Evolutionary conservation across 2,888 invertebrate genomes (phyloP), one percentile per base, ranked within the genome.

Genomic region (Mesorhabditis sp.): DNA sequence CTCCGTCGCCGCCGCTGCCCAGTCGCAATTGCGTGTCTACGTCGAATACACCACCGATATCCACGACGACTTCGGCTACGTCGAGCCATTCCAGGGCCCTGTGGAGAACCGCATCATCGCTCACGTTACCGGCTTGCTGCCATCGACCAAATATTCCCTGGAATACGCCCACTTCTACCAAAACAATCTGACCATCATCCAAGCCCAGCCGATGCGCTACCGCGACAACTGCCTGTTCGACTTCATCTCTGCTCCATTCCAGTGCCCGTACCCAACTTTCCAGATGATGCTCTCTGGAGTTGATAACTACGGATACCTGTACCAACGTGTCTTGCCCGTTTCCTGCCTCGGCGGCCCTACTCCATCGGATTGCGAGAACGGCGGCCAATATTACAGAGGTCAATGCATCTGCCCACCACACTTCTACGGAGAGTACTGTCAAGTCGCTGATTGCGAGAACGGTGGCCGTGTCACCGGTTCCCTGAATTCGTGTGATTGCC

Each of bases 161-260:
- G 79, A 80, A 43, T 80, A 80, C 72, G 80, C 76, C 45, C 79
- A 79, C 44, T 71, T 79, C 15, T 79, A 76, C 67, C 70, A 70
- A 43, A 71, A 76, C 63, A 72, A 77, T 62, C 69, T 72, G 10
- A 69, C 72, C 10, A 72, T 76, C 68, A 65, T 74, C n/a, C 66
- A 73, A 15, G 67, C 15, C 42, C 28, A 67, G 63, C 43, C 69
- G 65, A 63, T 42, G 71, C 28, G 66, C 62, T 63, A 70, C 7
- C 72, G 78, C 13, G 71, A 73, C 13, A 70, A 72, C 43, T 80
- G 80, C 67, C 65, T 72, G 62, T 80, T 70, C 70, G 74, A 73
- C 65, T 78, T 64, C 74, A 72, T 79, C 45, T 76, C 80, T 1
- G 70, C 74, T 5, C 70, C 77, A 42, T 80, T 79, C 69, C 43